Conservation (phyloP, 2,797 vertebrate species). For the Schizopygopsis malacanthus region DNA sequence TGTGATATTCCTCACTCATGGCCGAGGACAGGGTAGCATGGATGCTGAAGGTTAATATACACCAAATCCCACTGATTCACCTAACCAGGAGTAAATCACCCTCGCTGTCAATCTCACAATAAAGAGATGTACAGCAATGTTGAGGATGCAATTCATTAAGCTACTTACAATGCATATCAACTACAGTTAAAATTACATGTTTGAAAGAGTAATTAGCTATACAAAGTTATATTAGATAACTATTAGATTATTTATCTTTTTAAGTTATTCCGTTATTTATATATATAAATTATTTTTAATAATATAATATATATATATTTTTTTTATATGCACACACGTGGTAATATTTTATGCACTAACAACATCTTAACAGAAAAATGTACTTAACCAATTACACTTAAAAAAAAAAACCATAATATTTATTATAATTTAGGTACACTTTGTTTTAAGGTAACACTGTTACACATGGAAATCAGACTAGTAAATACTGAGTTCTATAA, state of each 20-base stretch:
- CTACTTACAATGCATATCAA: neutral
- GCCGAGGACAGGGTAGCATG: conserved; percentile 29
- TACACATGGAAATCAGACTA: too few relatives aligned
- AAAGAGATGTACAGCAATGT: neutral
- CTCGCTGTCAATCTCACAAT: neutral
- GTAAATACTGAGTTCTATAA: too few relatives aligned
- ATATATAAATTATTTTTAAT: too few relatives aligned
- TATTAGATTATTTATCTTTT: too few relatives aligned
- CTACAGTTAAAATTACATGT: neutral
- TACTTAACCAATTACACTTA: neutral
- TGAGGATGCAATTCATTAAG: neutral
- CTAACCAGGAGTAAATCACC: neutral
- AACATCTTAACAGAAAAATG: neutral
- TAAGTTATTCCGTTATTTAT: too few relatives aligned
- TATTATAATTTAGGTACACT: neutral
- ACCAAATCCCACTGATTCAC: neutral
- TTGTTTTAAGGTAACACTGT: too few relatives aligned
- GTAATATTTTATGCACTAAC: neutral
- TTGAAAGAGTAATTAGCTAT: neutral
- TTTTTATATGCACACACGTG: too few relatives aligned
- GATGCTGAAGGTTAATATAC: conserved; percentile 50
- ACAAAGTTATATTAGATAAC: neutral
- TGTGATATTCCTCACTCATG: conserved; percentile 44
- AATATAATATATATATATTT: too few relatives aligned
- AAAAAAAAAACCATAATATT: neutral